Conservation (phyloP, 2,888 invertebrate species). For the Cecidostiba fungosa region DNA sequence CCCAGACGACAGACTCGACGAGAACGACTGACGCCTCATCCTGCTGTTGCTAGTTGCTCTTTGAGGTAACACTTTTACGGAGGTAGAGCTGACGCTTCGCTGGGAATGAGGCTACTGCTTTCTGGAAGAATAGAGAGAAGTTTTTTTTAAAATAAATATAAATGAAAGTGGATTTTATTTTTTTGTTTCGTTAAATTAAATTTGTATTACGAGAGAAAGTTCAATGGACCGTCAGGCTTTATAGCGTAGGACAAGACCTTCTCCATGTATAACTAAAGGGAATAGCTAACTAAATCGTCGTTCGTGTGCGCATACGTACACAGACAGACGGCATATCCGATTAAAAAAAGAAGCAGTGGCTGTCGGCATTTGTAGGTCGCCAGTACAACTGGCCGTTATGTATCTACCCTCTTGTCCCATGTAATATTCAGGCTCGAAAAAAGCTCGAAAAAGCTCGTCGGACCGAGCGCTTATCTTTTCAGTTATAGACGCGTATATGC, state of each 20-base stretch:
- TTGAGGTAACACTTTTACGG: neutral
- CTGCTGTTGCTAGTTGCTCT: constrained; percentile 47
- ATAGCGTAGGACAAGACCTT: no score
- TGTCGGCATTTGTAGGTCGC: neutral
- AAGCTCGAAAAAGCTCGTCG: neutral
- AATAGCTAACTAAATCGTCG: constrained; percentile 19
- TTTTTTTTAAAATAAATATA: no score
- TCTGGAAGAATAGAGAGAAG: neutral
- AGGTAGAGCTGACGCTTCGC: neutral
- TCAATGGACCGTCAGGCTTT: no score
- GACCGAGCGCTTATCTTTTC: neutral
- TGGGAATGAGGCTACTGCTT: neutral
- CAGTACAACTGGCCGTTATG: neutral
- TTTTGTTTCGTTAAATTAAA: no score
- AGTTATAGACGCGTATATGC: neutral
- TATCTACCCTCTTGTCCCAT: neutral
- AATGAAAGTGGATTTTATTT: no score
- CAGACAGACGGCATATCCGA: neutral
- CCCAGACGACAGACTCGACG: constrained; percentile 68
- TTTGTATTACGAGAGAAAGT: neutral
- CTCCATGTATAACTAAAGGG: neutral
- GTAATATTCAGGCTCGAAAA: constrained; percentile 29
- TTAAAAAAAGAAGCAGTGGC: neutral
- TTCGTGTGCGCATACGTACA: neutral
- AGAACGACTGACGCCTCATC: constrained; percentile 76